Evolutionary conservation across 37 sponge, comb jelly and placozoan genomes (phyloP), one percentile per base, ranked within the genome.

Genomic region (Diacarnus erythraeanus): DNA sequence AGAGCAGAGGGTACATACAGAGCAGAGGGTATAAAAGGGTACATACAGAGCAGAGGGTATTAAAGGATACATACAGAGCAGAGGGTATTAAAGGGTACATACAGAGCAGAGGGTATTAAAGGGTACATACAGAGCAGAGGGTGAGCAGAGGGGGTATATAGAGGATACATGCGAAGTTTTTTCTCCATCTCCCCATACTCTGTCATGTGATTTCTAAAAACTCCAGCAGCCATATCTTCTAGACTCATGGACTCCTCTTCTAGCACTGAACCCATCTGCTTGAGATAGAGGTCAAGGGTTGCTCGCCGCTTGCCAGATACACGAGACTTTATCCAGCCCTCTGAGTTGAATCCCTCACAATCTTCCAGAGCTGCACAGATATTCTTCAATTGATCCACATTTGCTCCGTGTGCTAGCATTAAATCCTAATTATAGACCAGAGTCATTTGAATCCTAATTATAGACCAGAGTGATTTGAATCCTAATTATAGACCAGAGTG

Each of bases 311-410:
- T 84, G 3, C 38, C 34, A n/a, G 41, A 29, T 1, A 81, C 47
- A 4, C 70, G 40, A 3, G 71, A 72, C 73, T 90, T 90, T 25
- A 90, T 38, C 90, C 86, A 85, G n/a, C 90, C 90, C 1, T 76
- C 65, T 21, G 71, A 69, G 65, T 84, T 84, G 74, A 90, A 90
- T 5, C 86, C 90, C 25, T 71, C 56, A 34, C 90, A 90, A 27
- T 71, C 74, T 0, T 38, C 37, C 20, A 90, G 51, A 5, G 77
- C 71, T 3, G 86, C 38, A 31, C 90, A 90, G 1, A 85, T 63
- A 26, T 27, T n/a, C 86, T 85, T 90, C 67, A 90, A 57, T 59
- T 84, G 76, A 29, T 74, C 78, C 34, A 84, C 37, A 54, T 65
- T 61, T 0, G 85, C 75, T 0, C 70, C 67, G 25, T 74, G 57